A percentile compares a stretch with the other conserved stretches of the same genome.
These are phyloP conservation scores for Apotomis capreana DNA, from an alignment of 2,888 invertebrate species.

Conservation along the genomic window DNA sequence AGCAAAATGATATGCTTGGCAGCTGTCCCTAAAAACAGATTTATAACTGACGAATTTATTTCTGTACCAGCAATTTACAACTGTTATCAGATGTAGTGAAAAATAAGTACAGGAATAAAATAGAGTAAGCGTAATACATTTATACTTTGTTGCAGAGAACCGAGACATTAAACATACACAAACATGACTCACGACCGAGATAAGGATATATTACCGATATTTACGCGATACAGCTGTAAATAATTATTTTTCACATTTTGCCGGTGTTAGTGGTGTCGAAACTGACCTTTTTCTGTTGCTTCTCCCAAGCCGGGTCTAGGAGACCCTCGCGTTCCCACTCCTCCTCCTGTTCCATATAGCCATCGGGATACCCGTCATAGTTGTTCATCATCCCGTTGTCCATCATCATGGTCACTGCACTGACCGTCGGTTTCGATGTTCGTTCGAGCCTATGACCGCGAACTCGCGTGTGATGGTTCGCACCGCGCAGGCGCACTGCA, in stretches of 20 bases:
- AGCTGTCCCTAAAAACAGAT: constrained; percentile 65
- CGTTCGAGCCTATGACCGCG: constrained; percentile 83
- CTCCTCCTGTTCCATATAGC: constrained; percentile 99
- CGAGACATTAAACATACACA: constrained; percentile 65
- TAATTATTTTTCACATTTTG: constrained; percentile 44
- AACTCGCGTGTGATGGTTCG: constrained; percentile 81
- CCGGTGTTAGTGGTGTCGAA: constrained; percentile 45
- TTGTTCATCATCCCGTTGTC: constrained; percentile 87
- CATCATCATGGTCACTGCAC: constrained; percentile 86
- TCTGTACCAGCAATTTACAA: constrained; percentile 53
- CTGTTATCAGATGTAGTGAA: constrained; percentile 54
- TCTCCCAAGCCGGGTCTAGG: constrained; percentile 99
- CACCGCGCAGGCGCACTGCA: constrained; percentile 81
- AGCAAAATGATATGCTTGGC: constrained; percentile 31
- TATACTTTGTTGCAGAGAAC: constrained; percentile 53
- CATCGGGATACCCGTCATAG: constrained; percentile 89
- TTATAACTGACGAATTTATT: constrained; percentile 57
- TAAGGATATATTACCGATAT: constrained; percentile 65
- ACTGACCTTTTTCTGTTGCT: constrained; percentile 99
- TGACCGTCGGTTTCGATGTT: constrained; percentile 84
- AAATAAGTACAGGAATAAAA: constrained; percentile 36
- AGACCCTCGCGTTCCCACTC: constrained; percentile 99
- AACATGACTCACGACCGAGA: constrained; percentile 73
- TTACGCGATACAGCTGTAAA: constrained; percentile 44
- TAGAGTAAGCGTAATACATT: constrained; percentile 46